Base-by-base conservation (phyloP, 2,888 invertebrate species). In the Euclidia mi region DNA sequence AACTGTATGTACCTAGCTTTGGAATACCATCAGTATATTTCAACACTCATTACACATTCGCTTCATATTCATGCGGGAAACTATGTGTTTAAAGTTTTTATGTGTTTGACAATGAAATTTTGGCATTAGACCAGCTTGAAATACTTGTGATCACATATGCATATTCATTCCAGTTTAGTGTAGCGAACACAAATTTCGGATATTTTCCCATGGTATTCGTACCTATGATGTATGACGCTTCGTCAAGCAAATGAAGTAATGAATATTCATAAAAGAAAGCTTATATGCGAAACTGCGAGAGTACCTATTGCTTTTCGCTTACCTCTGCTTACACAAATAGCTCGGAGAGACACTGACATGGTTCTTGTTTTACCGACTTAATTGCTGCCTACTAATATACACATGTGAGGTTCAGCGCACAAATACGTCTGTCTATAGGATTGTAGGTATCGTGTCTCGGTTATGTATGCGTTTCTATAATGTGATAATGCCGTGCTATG, bases 161-260 rank as follows among this genome's bases (percentile, higher is more conserved):
- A 84, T 81, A 82, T 83, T 81, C 80, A 82, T 81, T 74, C 57
- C 55, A 75, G 65, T 78, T 79, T 77, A 76, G 57, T 72, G 72
- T 67, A 65, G 68, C 61, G 68, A 69, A 76, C 76, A 67, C 53
- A 64, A 81, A 82, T 74, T 79, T 77, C 62, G 71, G 60, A 79
- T 81, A 82, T 79, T 80, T 82, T 81, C 71, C 51, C 56, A 44
- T 72, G 58, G 76, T 78, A 80, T 85, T 85, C 78, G 75, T 84
- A 76, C 74, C 65, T 78, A 76, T 89, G 85, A 90, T 89, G 83
- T 89, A 89, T 89, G 83, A 79, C 81, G 86, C 89, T 88, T 89
- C 89, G 89, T 87, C 82, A 84, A 85, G 87, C 81, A 88, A 90
- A 89, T 87, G 78, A 87, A 85, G 77, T 87, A 81, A 89, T 90